Evolutionary conservation across 2,888 invertebrate genomes (phyloP).

Genomic region (Electrophaes corylata): DNA sequence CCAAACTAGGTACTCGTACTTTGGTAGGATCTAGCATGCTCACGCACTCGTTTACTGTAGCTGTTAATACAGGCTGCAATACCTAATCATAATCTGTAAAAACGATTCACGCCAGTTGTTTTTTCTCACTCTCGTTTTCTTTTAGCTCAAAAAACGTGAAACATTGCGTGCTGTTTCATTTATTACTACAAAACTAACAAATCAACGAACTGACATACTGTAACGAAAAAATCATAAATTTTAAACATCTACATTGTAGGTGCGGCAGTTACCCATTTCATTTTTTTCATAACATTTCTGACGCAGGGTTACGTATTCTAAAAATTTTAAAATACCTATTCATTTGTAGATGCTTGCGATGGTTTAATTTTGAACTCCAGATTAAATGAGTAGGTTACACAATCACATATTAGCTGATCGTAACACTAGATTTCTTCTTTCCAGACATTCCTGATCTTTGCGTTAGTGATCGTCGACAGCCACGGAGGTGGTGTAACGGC

Average conservation of each 20-base stretch:
- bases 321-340: background rate
- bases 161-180: constrained; percentile 7
- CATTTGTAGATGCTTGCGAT: background rate
- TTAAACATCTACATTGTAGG: too few species aligned
- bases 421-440: constrained; percentile 43
- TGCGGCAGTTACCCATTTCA: background rate
- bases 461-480: constrained; percentile 76
- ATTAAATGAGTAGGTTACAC: too few species aligned
- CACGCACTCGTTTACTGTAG: background rate
- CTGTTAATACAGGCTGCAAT: too few species aligned
- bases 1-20: too few species aligned
- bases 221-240: constrained; percentile 6
- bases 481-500: constrained; percentile 66
- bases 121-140: constrained; percentile 1
- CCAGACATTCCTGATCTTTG: constrained; percentile 79
- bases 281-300: constrained; percentile 10
- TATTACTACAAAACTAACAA: constrained; percentile 3
- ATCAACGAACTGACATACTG: constrained; percentile 10
- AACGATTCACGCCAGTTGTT: constrained; percentile 9
- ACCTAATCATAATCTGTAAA: constrained; percentile 1
- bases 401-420: background rate
- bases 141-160: constrained; percentile 7
- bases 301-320: background rate
- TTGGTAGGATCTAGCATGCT: background rate
- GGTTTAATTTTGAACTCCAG: too few species aligned